Evolutionary conservation across 2,113 vertebrate genomes (phyloP), one percentile per base, ranked within the genome.

Genomic region (Gila orcuttii): DNA sequence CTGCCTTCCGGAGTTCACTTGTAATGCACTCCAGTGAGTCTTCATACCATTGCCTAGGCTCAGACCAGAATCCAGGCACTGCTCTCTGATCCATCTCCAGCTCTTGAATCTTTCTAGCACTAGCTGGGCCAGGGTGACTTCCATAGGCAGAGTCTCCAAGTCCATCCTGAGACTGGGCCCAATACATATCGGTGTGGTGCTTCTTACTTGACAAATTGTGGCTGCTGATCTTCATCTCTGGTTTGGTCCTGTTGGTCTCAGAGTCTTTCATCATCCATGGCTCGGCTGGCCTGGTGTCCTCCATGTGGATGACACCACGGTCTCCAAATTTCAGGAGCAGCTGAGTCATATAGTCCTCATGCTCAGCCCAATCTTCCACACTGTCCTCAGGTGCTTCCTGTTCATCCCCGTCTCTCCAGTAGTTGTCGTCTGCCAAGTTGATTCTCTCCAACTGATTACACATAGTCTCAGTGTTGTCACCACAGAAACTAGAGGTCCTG

Each of bases 311-410:
- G 89, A 97, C 94, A 55, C 95, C 96, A n/a, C 95, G 96, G 84
- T 98, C 97, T 12, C 97, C 97, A 82, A 99, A 99, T 90, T 98
- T 99, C 55, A 99, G 94, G 79, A 99, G 94, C 73, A 99, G 96
- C 81, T 99, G 97, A 21, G 98, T 99, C 98, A 99, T 97, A 59
- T 98, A 99, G 94, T 99, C 98, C 87, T 99, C 97, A 1, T 99
- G 98, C 86, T 99, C 96, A 1, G 97, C 98, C 97, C 98, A 99
- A 87, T 98, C 97, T 91, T 98, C 97, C 6, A 96, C 96, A 86
- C 97, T 96, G 86, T 99, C 97, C 6, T 96, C 93, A 21, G 87
- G 91, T 17, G 45, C 71, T 90, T 97, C 97, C 9, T 96, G 96
- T 73, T 98, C 97, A 62, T 93, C 95, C 59, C 96, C 92, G 86